These are phyloP conservation scores for Protonemura montana DNA, from an alignment of 2,888 invertebrate species.

Conservation along the genomic window DNA sequence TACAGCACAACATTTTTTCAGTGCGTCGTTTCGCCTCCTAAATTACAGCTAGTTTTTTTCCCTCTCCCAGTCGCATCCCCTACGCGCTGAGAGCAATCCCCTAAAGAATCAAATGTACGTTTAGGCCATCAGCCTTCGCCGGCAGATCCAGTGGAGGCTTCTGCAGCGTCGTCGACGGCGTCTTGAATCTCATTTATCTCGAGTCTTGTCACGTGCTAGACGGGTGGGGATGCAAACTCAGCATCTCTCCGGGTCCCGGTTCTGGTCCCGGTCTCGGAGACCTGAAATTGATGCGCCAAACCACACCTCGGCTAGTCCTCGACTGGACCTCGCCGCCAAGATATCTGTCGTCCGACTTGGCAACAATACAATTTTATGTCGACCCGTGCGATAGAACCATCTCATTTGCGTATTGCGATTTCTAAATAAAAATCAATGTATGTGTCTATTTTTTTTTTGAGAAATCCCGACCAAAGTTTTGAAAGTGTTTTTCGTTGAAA, in stretches of 20 bases:
- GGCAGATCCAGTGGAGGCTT: not conserved
- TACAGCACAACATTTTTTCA: constrained; percentile 7
- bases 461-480: not conserved
- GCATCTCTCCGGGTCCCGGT: constrained; percentile 9
- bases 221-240: constrained; percentile 13
- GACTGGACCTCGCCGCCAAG: not conserved
- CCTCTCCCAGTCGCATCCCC: not conserved
- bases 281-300: constrained; percentile 7
- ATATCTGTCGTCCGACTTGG: not conserved
- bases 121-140: constrained; percentile 20
- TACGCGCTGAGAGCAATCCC: not conserved
- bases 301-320: not conserved
- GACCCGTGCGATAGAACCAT: not conserved
- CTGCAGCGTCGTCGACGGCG: not conserved
- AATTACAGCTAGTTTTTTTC: constrained; percentile 20
- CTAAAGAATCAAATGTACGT: constrained; percentile 16
- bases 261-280: not conserved
- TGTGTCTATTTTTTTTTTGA: not conserved
- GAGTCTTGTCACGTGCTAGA: constrained; percentile 16
- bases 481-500: not conserved
- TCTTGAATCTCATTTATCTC: constrained; percentile 9
- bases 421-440: not conserved
- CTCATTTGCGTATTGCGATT: not conserved
- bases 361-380: not conserved
- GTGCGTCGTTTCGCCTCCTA: not conserved